Base-by-base conservation (phyloP, 2,113 vertebrate genomes). In the Campylorhamphus procurvoides region DNA sequence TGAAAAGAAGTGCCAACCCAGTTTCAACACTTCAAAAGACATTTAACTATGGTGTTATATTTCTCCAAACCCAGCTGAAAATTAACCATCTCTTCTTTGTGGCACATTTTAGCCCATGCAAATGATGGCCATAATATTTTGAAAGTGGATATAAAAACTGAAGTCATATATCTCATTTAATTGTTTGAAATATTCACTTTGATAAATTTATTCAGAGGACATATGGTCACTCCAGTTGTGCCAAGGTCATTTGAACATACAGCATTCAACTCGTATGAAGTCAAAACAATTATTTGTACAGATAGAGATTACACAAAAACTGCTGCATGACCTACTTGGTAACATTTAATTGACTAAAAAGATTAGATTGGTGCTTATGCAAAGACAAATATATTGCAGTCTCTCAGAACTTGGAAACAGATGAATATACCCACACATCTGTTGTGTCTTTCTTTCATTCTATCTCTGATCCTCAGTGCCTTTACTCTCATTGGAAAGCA, bases 101-200 rank as follows among this genome's bases (percentile, higher is more conserved):
- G 31, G 27, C 31, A 56, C 14, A 46, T 59, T 84, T 95, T 77
- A 58, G 14, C 71, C 37, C n/a, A 39, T 53, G 37, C 1, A 74
- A 71, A 29, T 28, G 3, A 29, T 44, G 15, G 19, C 25, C 27
- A 22, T 67, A 53, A 27, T 68, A 69, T 47, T 85, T 33, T 62
- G 24, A 29, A 64, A 71, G 13, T 71, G 12, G n/a, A 50, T 58
- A 44, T 63, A 4, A 91, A 92, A 74, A 73, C 49, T 59, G 3
- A 68, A 9, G 25, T 71, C 5, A 29, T 59, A 18, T n/a, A 31
- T 47, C 16, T 71, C 3, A 50, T 77, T 75, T 62, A 80, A 64
- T 78, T 68, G 39, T 81, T 96, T 86, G 52, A 79, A 96, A 93
- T 73, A 31, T 10, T n/a, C 90, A 27, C 40, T 90, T 84, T 46